Base-by-base conservation (phyloP, 2,113 vertebrate species). In the Pithys albifrons region DNA sequence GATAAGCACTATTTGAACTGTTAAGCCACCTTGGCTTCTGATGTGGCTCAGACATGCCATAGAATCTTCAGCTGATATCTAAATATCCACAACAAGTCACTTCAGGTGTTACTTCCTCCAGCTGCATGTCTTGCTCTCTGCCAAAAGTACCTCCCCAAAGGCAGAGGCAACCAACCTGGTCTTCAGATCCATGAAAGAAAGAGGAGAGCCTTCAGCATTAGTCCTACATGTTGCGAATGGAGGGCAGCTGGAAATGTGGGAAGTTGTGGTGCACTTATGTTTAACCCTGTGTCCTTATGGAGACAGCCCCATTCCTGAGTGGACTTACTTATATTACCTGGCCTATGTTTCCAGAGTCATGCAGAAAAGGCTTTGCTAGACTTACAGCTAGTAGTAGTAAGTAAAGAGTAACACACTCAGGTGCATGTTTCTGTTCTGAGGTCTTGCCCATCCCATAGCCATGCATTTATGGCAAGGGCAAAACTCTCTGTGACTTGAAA, bases 321-420 rank as follows among this genome's bases (percentile, higher is more conserved):
- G 28, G 27, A 48, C 22, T 65, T 82, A 28, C 27, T 79, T 82
- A 17, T 67, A 25, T 24, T 75, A 2, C 29, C 39, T 81, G 19
- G 9, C 10, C 39, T 55, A 1, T 0, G 0, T 59, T 85, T 72
- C 55, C 48, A 69, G 41, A 48, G 20, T 43, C 4, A 2, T 19
- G 4, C 19, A 64, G 76, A 74, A 86, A 71, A 64, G 23, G 7
- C 24, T 72, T 48, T 91, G 12, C 43, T 80, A 49, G 46, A 27
- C 16, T 74, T 33, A 85, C 37, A n/a, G 6, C 14, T 78, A 18
- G 7, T 61, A 59, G 12, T 65, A 37, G 33, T 73, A 89, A 33
- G 23, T 39, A 24, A 28, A 37, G 17, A 70, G 27, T 39, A 52
- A 35, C 4, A 3, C 24, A 31, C 15, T 19, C 7, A 7, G 37